Base-by-base conservation (phyloP, 2,797 vertebrate genomes). In the Dromococcyx pavoninus region DNA sequence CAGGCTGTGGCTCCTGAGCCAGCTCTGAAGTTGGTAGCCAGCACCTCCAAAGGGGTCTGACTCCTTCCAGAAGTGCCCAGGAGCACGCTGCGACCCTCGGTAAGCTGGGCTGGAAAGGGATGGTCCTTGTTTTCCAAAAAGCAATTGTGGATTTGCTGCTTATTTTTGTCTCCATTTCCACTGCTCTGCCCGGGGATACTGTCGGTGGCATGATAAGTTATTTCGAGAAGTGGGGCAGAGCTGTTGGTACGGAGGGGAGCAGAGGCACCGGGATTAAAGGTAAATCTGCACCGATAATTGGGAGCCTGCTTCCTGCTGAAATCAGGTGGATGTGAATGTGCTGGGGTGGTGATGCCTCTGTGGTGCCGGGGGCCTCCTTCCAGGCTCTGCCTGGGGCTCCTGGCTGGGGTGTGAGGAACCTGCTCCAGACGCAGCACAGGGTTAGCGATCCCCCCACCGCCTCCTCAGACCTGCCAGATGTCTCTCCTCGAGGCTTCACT, bases 151-250 rank as follows among this genome's bases (percentile, higher is more conserved):
- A 84, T 86, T 94, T 81, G 83, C 86, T 91, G 80, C 70, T 91
- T 92, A 35, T 95, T 95, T 95, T 91, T 0, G 1, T 91, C 88
- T 86, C 33, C 0, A 4, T 62, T 88, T 54, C n/a, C 70, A 58
- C 64, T 0, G 22, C 93, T 67, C 86, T 88, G 93, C 91, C 91
- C 35, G 5, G 85, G 76, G 91, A 91, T 85, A 96, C 93, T 94
- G 94, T 91, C 94, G 79, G 75, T 81, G 94, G 72, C 89, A 81
- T 53, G 87, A 75, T 33, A 69, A 94, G 95, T 94, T 94, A 93
- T 95, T 94, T 91, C 46, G 16, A 94, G 91, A 95, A 96, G 88
- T 95, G 93, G 96, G 93, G 93, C 95, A 94, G 66, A 14, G 88
- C 91, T 86, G 95, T 81, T 69, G 73, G 77, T 51, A 35, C 60